Base-by-base conservation (phyloP, 2,888 invertebrate genomes). In the Drosophila borealis region DNA sequence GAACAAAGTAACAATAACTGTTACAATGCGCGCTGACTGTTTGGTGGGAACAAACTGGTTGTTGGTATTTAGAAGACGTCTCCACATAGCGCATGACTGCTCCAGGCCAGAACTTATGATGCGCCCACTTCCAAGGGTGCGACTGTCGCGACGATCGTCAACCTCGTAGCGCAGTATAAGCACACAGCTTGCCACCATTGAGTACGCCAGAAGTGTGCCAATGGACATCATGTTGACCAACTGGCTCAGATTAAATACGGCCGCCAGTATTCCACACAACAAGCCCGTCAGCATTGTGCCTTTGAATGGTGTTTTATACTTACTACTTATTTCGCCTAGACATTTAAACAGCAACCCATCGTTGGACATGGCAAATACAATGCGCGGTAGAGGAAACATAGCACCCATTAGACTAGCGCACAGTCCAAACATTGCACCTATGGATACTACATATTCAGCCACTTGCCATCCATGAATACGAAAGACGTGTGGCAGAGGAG, bases 341-440 rank as follows among this genome's bases (percentile, higher is more conserved):
- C 94, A 96, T 70, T 94, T 93, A 92, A 96, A 98, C 80, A 98
- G 93, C 25, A 98, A 93, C 0, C 97, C 97, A 91, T 98, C 98
- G 10, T 95, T 94, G 0, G 97, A 95, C 97, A 98, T 97, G 29
- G 97, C 96, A 92, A 97, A 98, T 51, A 97, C 95, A 54, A 97
- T 95, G 70, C 98, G 94, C 0, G 98, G 97, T 45, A 98, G 92
- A 0, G 97, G 97, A 90, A 96, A 97, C 94, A 97, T 96, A 0
- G 96, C 95, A 3, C 97, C 97, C 84, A 97, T 94, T 55, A 97
- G 93, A 89, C 96, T 97, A 17, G 98, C 96, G 83, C 96, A 96
- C 19, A 98, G 93, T 5, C 97, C 98, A 89, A 96, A 96, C 71
- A 97, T 94, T 10, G 97, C 97, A 0, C 98, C 98, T 41, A 97